Evolutionary conservation across 1,140 invertebrate genomes (phyloP).

Genomic region (Meloidogyne exigua): DNA sequence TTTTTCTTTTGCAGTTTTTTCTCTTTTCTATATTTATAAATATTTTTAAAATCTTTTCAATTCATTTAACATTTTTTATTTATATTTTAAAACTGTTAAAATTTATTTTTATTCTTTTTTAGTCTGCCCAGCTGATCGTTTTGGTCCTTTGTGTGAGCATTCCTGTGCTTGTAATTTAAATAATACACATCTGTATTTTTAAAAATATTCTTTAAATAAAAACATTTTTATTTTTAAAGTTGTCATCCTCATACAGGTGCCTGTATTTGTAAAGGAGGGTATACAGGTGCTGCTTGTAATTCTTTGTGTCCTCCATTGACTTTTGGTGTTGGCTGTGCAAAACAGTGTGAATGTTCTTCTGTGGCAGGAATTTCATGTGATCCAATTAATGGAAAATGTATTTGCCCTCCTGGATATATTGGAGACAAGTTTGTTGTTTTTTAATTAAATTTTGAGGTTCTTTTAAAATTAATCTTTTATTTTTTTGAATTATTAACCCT

Average conservation of each 20-base stretch:
- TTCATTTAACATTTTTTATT: neutral
- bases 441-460: neutral
- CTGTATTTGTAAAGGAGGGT: slow-evolving; percentile 79
- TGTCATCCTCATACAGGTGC: slow-evolving; percentile 79
- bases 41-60: neutral
- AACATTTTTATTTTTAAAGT: slow-evolving; percentile 17
- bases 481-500: too few species aligned
- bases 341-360: slow-evolving; percentile 48
- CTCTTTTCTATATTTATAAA: neutral
- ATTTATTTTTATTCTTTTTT: slow-evolving; percentile 17
- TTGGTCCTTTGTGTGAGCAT: slow-evolving; percentile 66
- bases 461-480: too few species aligned
- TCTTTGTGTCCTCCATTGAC: slow-evolving; percentile 70
- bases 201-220: neutral
- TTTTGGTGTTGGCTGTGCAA: slow-evolving; percentile 43
- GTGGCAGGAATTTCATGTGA: slow-evolving; percentile 70
- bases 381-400: slow-evolving; percentile 77
- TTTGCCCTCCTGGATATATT: slow-evolving; percentile 73
- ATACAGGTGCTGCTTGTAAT: slow-evolving; percentile 68
- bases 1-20: neutral
- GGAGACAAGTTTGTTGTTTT: slow-evolving; percentile 26
- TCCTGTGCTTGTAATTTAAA: slow-evolving; percentile 49
- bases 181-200: slow-evolving; percentile 49
- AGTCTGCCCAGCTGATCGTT: slow-evolving; percentile 67
- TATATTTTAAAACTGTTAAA: neutral